These are phyloP conservation scores for Phocoena phocoena DNA, from an alignment of 2,113 vertebrate genomes.

Conservation along the genomic window DNA sequence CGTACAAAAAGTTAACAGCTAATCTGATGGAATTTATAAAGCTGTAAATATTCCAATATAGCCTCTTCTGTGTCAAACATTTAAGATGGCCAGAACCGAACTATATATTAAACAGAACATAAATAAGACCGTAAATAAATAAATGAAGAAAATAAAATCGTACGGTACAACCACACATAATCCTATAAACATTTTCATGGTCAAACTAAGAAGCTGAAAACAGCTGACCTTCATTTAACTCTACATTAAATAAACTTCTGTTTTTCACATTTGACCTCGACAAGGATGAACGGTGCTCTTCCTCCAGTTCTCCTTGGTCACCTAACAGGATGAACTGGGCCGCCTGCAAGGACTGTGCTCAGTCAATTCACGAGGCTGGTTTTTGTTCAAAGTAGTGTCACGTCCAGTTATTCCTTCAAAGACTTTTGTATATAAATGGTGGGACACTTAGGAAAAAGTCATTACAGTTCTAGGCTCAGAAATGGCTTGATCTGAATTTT, in stretches of 20 bases:
- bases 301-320: constrained; percentile 51
- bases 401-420: constrained; percentile 44
- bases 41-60: constrained; percentile 76
- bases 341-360: background rate
- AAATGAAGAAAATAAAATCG: constrained; percentile 87
- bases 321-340: constrained; percentile 39
- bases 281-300: constrained; percentile 61
- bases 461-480: constrained; percentile 62
- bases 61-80: constrained; percentile 78
- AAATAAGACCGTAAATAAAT: constrained; percentile 93
- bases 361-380: background rate
- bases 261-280: constrained; percentile 82
- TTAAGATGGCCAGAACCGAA: constrained; percentile 89
- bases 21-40: constrained; percentile 69
- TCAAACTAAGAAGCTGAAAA: constrained; percentile 81
- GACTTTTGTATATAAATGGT: background rate
- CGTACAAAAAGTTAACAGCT: constrained; percentile 68
- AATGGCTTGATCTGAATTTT: constrained; percentile 65
- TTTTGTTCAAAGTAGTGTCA: constrained; percentile 38
- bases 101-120: constrained; percentile 89
- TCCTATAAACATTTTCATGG: constrained; percentile 85
- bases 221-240: constrained; percentile 85
- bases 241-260: constrained; percentile 84
- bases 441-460: constrained; percentile 41
- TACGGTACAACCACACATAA: constrained; percentile 85